Evolutionary conservation across 2,797 vertebrate species (phyloP), one percentile per base, ranked within the genome.

Genomic region (Neosilurus hyrtlii): DNA sequence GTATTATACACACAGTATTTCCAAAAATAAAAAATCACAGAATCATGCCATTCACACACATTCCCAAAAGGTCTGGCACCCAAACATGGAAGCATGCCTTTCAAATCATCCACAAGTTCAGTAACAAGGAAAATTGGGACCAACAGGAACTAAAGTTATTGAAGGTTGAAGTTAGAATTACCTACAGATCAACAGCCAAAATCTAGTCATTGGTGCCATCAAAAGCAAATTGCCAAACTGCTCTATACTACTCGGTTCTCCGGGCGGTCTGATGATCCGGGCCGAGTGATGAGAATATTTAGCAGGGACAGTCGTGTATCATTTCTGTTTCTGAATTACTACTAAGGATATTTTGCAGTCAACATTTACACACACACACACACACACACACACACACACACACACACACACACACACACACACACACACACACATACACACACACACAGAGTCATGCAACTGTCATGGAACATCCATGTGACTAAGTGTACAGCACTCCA

Each of bases 391-490:
- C 43, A 43, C 43, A 43, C 43, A 43, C 30, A 30, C 30, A 30
- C 30, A 30, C 30, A 62, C 63, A 57, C 65, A 43, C 43, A 43
- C 43, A 43, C 43, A 43, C 43, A 43, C 43, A 43, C 43, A 43
- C 43, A 43, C 43, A 43, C 43, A 43, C 30, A 30, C 30, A 30
- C 30, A 30, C 30, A 62, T 56, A 57, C 65, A 63, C 57, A 85
- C 78, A 82, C 65, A 56, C 61, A 82, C 91, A 94, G 91, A 94
- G 92, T 88, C 90, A 88, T 91, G 90, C 90, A 89, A 92, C 94
- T 94, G 92, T 94, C 90, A 90, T 88, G 77, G n/a, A 89, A 68
- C 88, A 90, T 89, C 89, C 94, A 94, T 93, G 92, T 94, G 93
- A 94, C 92, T 91, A 87, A 91, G 89, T 92, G 90, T 92, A 91